Base-by-base conservation (phyloP, 2,113 vertebrate genomes). In the Malaclemys terrapin region DNA sequence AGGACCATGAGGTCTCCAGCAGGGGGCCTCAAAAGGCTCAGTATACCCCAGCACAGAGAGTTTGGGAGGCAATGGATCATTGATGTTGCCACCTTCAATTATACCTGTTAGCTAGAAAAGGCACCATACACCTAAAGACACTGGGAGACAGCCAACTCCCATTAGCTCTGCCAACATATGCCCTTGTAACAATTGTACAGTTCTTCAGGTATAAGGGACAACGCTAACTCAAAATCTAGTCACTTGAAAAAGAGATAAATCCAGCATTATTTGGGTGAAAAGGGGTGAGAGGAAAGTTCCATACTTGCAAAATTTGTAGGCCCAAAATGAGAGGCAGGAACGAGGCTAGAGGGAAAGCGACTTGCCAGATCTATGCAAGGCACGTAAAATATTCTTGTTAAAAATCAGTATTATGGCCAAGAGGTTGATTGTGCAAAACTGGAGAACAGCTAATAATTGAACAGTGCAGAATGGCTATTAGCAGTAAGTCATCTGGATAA, bases 311-410 rank as follows among this genome's bases (percentile, higher is more conserved):
- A 89, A 88, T 87, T 31, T 88, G 62, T 24, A 50, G 22, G 53
- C 80, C 35, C 72, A 80, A 52, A 95, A 57, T 10, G 47, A 84
- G 72, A 86, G 10, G 3, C 1, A 0, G 29, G 13, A 24, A 47
- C 87, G 53, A 91, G 94, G 92, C 10, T 80, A 62, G 16, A 53
- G 45, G 13, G 42, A 95, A 91, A 75, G 59, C 62, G 84, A 50
- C 42, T 84, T 69, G 82, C 42, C 52, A 82, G 47, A 59, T 72
- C 62, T 80, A 53, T 80, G 54, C 1, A 84, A 83, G 47, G 65
- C 0, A 0, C 16, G 19, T 45, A 12, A 24, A 2, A 2, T 0
- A 31, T 88, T 92, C 29, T 80, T 78, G 4, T 89, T 88, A 76
- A 49, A 84, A 45, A 13, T 89, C 27, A 90, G 65, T 22, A 22